Percentiles rank a stretch among this genome's conserved stretches.
phyloP scores from a whole-genome alignment of 2,797 vertebrate species.

The Loris lydekkerianus region DNA sequence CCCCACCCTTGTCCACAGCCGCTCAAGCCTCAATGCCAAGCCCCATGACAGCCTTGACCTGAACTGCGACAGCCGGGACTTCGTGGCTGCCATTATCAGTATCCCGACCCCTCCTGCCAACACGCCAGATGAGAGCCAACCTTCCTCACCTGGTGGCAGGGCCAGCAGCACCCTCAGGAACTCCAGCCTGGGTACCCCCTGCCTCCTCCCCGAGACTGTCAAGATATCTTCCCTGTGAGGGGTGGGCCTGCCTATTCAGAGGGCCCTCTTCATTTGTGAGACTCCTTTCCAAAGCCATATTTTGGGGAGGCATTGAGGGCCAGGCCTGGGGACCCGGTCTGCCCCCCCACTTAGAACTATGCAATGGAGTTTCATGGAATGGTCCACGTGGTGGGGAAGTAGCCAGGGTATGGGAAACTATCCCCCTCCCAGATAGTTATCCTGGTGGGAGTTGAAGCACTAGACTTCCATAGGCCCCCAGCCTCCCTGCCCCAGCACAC shows the following conservation, averaged over 20 bases:
- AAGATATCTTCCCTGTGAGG: constrained; percentile 95
- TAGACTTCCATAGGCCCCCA: constrained; percentile 15
- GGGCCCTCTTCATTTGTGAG: constrained; percentile 57
- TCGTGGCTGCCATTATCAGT: constrained; percentile 95
- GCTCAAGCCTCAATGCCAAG: constrained; percentile 95
- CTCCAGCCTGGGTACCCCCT: constrained; percentile 89
- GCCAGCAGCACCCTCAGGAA: constrained; percentile 90
- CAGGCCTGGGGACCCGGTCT: constrained; percentile 54
- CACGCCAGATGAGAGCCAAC: constrained; percentile 94
- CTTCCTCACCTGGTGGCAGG: constrained; percentile 88
- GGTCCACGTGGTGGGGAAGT: constrained; percentile 18
- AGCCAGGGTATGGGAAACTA: constrained; percentile 44
- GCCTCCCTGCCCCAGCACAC: constrained; percentile 47
- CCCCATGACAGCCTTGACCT: constrained; percentile 91
- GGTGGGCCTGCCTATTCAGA: constrained; percentile 24
- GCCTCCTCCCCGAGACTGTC: constrained; percentile 91
- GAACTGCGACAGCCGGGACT: constrained; percentile 93
- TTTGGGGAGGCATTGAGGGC: constrained; percentile 67
- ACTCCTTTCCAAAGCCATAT: constrained; percentile 84
- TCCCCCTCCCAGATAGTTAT: background rate
- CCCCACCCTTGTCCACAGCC: constrained; percentile 86
- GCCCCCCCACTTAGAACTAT: constrained; percentile 72
- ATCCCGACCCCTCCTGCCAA: constrained; percentile 95
- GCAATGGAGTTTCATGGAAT: constrained; percentile 76
- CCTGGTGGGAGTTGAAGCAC: constrained; percentile 40